Evolutionary conservation across 2,797 vertebrate species (phyloP), one percentile per base, ranked within the genome.

Genomic region (Mormyrus hasselquistii): DNA sequence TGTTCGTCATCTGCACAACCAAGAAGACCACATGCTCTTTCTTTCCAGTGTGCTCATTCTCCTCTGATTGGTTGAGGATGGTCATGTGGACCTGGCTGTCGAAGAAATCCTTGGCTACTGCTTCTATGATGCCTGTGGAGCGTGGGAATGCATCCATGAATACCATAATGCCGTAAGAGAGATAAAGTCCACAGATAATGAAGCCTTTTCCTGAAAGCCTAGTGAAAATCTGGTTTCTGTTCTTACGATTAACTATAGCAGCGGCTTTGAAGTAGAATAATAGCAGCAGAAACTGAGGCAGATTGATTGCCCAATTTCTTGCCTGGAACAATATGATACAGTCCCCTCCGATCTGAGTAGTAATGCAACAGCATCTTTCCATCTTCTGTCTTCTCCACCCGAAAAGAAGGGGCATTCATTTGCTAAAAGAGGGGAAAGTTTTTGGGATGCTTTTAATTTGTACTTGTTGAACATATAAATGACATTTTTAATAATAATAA

Each of bases 371-470:
- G 89, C 90, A 95, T 95, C 89, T 87, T 88, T 73, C 92, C 94
- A 0, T 94, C 94, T 0, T 91, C 91, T 34, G 88, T 93, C 73
- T 90, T 94, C 93, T 97, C 96, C 90, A 96, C 94, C 0, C 90
- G 91, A 93, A 97, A 97, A 1, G 95, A 96, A 0, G 95, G 95
- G 0, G 95, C 94, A 0, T 96, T 97, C 96, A 95, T 97, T 91
- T 96, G 94, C 96, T 97, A 86, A 22, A 59, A 88, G 73, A 92
- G 62, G 89, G 19, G 47, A 25, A 50, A 50, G 41, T 47, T 47
- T 50, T 84, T 19, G 47, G 8, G 82, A 86, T 25, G 10, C 22
- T n/a, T 49, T 84, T 22, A 49, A 84, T n/a, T 22, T 22, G 9
- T 10, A 22, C 49, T 57, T 53, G 10, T 25, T 87, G 16, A 34